Evolutionary conservation across 2,113 vertebrate genomes (phyloP), one percentile per base, ranked within the genome.

Genomic region (Hippocampus zosterae): DNA sequence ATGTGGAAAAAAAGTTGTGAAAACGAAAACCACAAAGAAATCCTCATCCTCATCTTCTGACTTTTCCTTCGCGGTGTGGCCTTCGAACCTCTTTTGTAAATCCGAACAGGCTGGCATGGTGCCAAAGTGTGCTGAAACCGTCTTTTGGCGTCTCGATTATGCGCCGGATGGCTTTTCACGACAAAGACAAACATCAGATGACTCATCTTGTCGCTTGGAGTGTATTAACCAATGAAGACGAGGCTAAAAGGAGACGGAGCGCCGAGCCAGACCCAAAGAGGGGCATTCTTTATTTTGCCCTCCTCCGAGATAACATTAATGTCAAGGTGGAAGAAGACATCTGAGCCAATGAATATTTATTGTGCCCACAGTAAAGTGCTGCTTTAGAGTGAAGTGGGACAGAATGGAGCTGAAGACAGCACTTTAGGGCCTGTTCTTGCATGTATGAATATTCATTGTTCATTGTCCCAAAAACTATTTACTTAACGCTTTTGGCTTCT

Each of bases 381-480:
- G 83, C 81, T 84, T 89, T 76, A 82, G 74, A 88, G 74, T 83
- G 83, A 88, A 90, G 85, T 84, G 85, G 82, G 82, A 86, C 84
- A 85, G 86, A 89, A 83, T 84, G 84, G 82, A 79, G 81, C 76
- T 86, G 82, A 88, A 89, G 87, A 85, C 82, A 81, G 77, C 85
- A 84, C 89, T 90, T 89, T 85, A 88, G 86, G 86, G 84, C 80
- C 77, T 85, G 65, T 71, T 87, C 82, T 75, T 78, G 78, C 81
- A 83, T 70, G 70, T 76, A 89, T 90, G 84, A 89, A 90, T 90
- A 90, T 90, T 88, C 85, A 88, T 83, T 86, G 81, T 82, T 84
- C 86, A 90, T 90, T 90, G 89, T 90, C 86, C 86, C 80, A 80
- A 86, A 90, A 89, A 86, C 85, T 84, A 86, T 90, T 87, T 85